Evolutionary conservation across 2,797 vertebrate species (phyloP).

Genomic region (Cryptoprocta ferox): DNA sequence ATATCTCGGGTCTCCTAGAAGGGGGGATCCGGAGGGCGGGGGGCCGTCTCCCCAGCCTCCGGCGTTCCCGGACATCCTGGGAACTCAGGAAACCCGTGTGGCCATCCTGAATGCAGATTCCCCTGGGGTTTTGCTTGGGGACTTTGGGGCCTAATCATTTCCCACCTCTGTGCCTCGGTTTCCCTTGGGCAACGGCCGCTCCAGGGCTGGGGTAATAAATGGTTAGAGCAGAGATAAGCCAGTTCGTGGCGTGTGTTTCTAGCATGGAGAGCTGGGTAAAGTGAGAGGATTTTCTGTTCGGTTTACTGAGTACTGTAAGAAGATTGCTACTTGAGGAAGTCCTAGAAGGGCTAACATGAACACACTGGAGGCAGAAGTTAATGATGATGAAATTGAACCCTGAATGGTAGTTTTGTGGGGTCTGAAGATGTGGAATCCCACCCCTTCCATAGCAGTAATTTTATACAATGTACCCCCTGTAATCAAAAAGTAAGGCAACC

Average conservation of each 20-base stretch:
- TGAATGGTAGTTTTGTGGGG: neutral
- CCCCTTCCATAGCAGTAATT: neutral
- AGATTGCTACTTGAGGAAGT: neutral
- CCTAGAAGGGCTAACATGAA: neutral
- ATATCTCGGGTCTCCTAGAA: too few relatives aligned
- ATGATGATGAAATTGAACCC: neutral
- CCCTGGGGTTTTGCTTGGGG: neutral
- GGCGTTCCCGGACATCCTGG: neutral
- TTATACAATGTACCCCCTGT: neutral
- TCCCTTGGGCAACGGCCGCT: neutral
- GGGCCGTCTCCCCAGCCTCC: neutral
- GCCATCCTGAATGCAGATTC: neutral
- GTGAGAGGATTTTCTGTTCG: neutral
- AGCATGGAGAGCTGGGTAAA: neutral
- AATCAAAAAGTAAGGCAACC: neutral
- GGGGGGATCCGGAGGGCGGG: neutral
- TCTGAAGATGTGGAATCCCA: neutral
- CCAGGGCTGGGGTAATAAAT: neutral
- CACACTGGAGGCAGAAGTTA: neutral
- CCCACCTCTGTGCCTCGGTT: neutral
- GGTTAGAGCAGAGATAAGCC: neutral
- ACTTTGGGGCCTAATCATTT: neutral
- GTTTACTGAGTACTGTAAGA: neutral
- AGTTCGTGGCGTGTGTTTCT: neutral
- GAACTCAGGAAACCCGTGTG: neutral